Conservation (phyloP, 2,888 invertebrate genomes). For the Seladonia tumulorum region DNA sequence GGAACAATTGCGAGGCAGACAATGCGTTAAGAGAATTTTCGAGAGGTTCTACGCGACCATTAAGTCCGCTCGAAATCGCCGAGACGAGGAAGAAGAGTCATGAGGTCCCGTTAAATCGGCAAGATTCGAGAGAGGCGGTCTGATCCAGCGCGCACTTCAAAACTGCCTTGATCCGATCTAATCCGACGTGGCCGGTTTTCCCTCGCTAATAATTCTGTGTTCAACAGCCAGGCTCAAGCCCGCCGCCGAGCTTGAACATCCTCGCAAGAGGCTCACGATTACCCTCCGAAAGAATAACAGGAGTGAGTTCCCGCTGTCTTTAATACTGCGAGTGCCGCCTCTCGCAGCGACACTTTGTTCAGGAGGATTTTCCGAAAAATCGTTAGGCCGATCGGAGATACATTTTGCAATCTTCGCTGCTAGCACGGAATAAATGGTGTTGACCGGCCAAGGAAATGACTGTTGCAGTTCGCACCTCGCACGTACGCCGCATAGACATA, state of each 20-base stretch:
- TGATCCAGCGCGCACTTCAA: slow-evolving; percentile 6
- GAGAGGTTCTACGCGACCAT: neutral
- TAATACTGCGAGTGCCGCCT: neutral
- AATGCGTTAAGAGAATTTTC: neutral
- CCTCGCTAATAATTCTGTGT: slow-evolving; percentile 9
- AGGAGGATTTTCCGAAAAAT: neutral
- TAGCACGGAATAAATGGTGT: slow-evolving; percentile 1
- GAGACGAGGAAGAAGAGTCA: neutral
- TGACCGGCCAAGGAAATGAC: slow-evolving; percentile 32
- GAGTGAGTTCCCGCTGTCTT: neutral
- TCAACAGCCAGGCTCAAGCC: neutral
- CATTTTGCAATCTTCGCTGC: neutral
- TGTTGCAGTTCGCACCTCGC: slow-evolving; percentile 35
- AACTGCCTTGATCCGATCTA: slow-evolving; percentile 8
- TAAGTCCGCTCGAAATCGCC: neutral
- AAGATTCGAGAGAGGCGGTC: neutral
- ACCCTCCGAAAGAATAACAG: neutral
- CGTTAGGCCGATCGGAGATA: neutral
- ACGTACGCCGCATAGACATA: slow-evolving; percentile 5
- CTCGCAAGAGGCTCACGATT: neutral
- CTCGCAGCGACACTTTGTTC: neutral
- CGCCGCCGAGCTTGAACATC: neutral
- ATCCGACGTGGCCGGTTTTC: slow-evolving; percentile 16
- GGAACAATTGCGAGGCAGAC: neutral
- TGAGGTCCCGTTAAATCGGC: neutral